These are phyloP conservation scores for Drosophila anceps DNA, from an alignment of 2,888 invertebrate genomes.

Conservation along the genomic window DNA sequence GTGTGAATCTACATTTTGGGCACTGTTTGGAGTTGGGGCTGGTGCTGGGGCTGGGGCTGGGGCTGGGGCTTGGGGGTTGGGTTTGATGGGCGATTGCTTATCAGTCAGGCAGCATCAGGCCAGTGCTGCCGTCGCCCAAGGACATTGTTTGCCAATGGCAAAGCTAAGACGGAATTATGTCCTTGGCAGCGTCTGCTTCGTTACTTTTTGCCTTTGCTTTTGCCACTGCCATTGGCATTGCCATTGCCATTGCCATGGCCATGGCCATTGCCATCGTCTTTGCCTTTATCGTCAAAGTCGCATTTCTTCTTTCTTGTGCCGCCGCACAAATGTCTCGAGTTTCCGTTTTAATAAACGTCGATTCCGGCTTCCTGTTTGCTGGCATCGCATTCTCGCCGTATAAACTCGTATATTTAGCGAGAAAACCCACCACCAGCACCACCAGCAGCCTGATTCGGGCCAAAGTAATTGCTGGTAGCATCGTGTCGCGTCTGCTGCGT, in stretches of 20 bases:
- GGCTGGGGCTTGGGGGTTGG: no score
- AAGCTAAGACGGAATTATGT: slow-evolving; percentile 63
- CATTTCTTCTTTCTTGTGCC: slow-evolving; percentile 28
- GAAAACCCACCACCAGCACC: slow-evolving; percentile 29
- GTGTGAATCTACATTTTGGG: slow-evolving; percentile 23
- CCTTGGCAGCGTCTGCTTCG: slow-evolving; percentile 47
- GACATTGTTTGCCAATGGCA: slow-evolving; percentile 61
- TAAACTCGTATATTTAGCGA: slow-evolving; percentile 36
- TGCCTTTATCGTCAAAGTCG: slow-evolving; percentile 25
- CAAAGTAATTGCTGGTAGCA: slow-evolving; percentile 68
- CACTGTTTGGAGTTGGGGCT: not conserved
- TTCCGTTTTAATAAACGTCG: slow-evolving; percentile 83
- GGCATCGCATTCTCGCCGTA: slow-evolving; percentile 43
- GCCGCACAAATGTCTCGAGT: slow-evolving; percentile 78
- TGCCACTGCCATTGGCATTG: not conserved
- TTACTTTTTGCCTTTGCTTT: slow-evolving; percentile 24
- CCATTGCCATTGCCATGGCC: slow-evolving; percentile 3
- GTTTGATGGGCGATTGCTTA: slow-evolving; percentile 43
- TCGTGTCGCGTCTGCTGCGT: slow-evolving; percentile 54
- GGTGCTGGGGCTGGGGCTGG: no score
- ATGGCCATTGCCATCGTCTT: not conserved
- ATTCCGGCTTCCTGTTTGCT: slow-evolving; percentile 80
- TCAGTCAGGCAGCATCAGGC: slow-evolving; percentile 57
- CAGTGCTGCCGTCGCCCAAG: slow-evolving; percentile 53
- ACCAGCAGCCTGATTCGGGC: slow-evolving; percentile 5